phyloP scores from a whole-genome alignment of 2,797 vertebrate genomes.

The Tamandua tetradactyla region DNA sequence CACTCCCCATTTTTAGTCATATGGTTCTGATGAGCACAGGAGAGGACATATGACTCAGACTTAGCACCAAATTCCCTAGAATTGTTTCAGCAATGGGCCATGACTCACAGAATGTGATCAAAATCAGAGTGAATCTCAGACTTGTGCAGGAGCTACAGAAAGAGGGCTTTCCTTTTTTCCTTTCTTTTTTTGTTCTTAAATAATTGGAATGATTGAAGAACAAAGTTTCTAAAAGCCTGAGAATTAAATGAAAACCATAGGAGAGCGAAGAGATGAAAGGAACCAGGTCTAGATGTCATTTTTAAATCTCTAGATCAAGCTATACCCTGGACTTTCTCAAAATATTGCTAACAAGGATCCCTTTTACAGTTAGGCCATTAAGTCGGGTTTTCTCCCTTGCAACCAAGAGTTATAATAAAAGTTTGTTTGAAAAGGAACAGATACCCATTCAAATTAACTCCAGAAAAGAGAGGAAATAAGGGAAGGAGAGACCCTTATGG shows the following conservation, averaged over 20 bases:
- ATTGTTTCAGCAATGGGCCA: not conserved
- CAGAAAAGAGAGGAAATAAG: not conserved
- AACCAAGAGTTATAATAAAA: conserved; percentile 34
- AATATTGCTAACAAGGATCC: not conserved
- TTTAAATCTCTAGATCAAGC: not conserved
- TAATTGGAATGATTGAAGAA: not conserved
- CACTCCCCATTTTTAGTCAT: not conserved
- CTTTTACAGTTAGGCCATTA: not conserved
- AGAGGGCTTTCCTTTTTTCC: not conserved
- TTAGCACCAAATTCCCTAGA: not conserved
- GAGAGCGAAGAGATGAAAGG: not conserved
- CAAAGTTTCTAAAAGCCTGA: not conserved
- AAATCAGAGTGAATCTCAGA: not conserved
- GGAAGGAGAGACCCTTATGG: not conserved
- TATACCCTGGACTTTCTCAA: not conserved
- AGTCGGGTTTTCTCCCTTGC: conserved; percentile 12
- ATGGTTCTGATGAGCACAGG: not conserved
- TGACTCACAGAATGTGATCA: not conserved
- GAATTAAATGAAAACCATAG: not conserved
- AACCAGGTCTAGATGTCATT: not conserved
- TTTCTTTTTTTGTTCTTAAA: not conserved
- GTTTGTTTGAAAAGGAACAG: conserved; percentile 19
- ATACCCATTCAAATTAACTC: not conserved
- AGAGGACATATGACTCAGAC: conserved; percentile 28
- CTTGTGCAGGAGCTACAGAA: not conserved